Evolutionary conservation across 2,888 invertebrate genomes (phyloP).

Genomic region (Drosophila mimetica): DNA sequence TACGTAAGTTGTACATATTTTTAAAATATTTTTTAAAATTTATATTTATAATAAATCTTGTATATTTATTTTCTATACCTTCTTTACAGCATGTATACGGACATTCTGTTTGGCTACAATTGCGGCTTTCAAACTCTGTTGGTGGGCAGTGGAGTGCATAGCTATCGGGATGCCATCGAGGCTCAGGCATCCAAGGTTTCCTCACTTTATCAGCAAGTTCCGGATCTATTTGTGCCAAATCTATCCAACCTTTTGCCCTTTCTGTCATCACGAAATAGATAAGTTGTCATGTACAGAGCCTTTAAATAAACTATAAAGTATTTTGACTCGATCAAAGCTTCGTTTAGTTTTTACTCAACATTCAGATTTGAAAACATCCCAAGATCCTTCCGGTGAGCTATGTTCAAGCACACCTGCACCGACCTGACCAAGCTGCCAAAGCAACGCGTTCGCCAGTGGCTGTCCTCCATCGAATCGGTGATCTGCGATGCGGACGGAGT

Average conservation of each 20-base stretch:
- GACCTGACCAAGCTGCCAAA: constrained; percentile 51
- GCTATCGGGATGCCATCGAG: constrained; percentile 39
- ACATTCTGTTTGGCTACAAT: constrained; percentile 62
- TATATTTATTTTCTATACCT: neutral
- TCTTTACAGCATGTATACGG: constrained; percentile 48
- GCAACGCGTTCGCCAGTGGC: constrained; percentile 56
- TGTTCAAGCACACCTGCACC: constrained; percentile 56
- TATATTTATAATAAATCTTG: too few species aligned
- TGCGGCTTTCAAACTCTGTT: constrained; percentile 67
- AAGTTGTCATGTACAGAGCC: neutral
- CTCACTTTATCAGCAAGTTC: constrained; percentile 51
- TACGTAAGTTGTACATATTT: constrained; percentile 33
- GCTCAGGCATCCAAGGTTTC: constrained; percentile 47
- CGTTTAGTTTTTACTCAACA: neutral
- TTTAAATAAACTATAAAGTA: neutral
- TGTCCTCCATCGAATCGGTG: constrained; percentile 49
- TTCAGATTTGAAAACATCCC: neutral
- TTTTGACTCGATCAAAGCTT: neutral
- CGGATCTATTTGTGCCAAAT: constrained; percentile 53
- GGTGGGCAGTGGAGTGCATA: constrained; percentile 61
- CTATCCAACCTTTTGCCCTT: constrained; percentile 54
- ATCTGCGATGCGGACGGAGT: constrained; percentile 68
- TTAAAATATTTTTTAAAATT: too few species aligned
- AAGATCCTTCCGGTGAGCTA: neutral
- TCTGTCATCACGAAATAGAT: constrained; percentile 50